phyloP scores from a whole-genome alignment of 2,888 invertebrate species.

The Aleiodes testaceus region DNA sequence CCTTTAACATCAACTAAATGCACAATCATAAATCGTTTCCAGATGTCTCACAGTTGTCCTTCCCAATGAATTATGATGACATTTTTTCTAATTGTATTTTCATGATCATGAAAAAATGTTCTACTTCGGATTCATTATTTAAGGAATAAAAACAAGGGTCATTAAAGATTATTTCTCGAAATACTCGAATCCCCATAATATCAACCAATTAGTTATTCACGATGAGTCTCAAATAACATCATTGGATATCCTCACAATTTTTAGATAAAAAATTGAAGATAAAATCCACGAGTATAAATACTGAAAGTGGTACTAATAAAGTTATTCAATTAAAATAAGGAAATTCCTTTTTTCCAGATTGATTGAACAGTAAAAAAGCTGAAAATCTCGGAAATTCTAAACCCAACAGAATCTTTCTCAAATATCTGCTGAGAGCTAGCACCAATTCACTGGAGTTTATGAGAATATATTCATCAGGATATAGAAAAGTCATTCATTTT shows the following conservation, averaged over 20 bases:
- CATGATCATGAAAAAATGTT: too few species aligned
- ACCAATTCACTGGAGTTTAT: too few species aligned
- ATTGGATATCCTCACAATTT: conserved; percentile 4
- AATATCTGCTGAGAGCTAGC: neutral
- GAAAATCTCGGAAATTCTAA: conserved; percentile 20
- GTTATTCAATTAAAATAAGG: conserved; percentile 32
- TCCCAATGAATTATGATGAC: neutral
- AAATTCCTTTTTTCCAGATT: conserved; percentile 14
- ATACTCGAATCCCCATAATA: neutral
- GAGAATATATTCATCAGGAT: too few species aligned
- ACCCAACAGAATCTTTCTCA: neutral
- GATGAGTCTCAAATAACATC: conserved; percentile 1
- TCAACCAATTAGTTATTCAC: conserved; percentile 2
- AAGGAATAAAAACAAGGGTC: too few species aligned
- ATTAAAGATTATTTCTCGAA: too few species aligned
- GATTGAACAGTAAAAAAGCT: neutral
- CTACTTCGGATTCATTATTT: too few species aligned
- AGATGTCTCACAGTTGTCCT: conserved; percentile 12
- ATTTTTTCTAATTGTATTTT: neutral
- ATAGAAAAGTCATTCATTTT: neutral
- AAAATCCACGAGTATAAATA: conserved; percentile 20
- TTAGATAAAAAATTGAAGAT: conserved; percentile 1
- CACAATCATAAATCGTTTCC: neutral
- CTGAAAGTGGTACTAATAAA: conserved; percentile 22
- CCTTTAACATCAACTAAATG: conserved; percentile 3